Conservation (phyloP, 2,888 invertebrate species). For the Mylabris sibirica region DNA sequence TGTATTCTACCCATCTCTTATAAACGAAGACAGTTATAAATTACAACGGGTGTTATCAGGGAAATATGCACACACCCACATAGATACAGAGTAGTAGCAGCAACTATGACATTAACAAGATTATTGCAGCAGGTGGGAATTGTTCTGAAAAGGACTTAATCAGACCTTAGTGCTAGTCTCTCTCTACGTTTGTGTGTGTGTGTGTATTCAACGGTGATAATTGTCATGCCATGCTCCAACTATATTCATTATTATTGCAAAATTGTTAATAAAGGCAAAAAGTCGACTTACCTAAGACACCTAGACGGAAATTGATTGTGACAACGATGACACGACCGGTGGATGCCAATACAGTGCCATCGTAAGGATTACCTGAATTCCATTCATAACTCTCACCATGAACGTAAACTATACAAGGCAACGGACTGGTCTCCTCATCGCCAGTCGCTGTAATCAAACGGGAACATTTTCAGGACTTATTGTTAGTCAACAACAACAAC, state of each 20-base stretch:
- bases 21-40: conserved; percentile 21
- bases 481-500: no score
- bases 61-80: conserved; percentile 18
- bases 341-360: conserved; percentile 93
- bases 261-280: conserved; percentile 11
- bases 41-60: conserved; percentile 25
- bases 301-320: conserved; percentile 90
- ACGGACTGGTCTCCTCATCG: conserved; percentile 64
- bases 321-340: conserved; percentile 89
- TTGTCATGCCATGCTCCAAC: conserved; percentile 27
- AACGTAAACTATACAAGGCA: conserved; percentile 88
- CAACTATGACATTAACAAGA: conserved; percentile 34
- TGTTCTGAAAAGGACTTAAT: conserved; percentile 33
- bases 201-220: conserved; percentile 19
- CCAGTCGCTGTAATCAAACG: conserved; percentile 61
- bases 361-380: conserved; percentile 97
- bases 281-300: conserved; percentile 77
- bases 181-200: no score
- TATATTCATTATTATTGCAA: not conserved
- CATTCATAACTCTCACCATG: conserved; percentile 97
- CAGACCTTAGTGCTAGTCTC: conserved; percentile 25
- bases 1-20: not conserved
- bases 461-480: not conserved
- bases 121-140: conserved; percentile 38
- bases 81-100: conserved; percentile 2